Evolutionary conservation across 2,113 vertebrate species (phyloP), one percentile per base, ranked within the genome.

Genomic region (Mesoclemmys tuberculata): DNA sequence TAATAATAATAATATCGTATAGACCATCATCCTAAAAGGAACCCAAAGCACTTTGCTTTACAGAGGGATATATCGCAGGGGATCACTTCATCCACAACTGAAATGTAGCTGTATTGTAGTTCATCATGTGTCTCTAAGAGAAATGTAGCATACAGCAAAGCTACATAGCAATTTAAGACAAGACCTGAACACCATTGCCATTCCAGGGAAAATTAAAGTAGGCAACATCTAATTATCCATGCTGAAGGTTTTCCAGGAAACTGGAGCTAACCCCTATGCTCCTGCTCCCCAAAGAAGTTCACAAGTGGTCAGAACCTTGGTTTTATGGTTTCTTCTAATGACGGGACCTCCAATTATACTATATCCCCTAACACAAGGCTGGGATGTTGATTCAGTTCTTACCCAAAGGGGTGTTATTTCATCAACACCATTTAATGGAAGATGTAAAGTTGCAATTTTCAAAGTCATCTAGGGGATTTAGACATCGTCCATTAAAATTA

Each of bases 341-440:
- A 58, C 38, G 94, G 82, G 54, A 89, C 82, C 94, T 96, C n/a
- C 81, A 27, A 54, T 94, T 92, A 92, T 78, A 44, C 71, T 26
- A 44, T 44, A 22, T 75, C 22, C 41, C 22, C 22, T 75, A 95
- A 54, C 48, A 80, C 0, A 41, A 27, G 21, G 0, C 87, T 93
- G 89, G 87, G 95, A 94, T 96, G 96, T 96, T 93, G 90, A 91
- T 96, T 96, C 93, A 27, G 0, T 80, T 93, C 87, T 89, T 90
- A 93, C 94, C 96, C 94, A 94, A 92, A 87, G 93, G 95, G 87
- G 93, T 94, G 95, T 94, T 86, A 88, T 92, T 90, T 90, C 87
- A 94, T 85, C 82, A 80, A 86, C 86, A 89, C 51, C 80, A 80
- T 85, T 68, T 68, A 68, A n/a, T 94, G 38, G 21, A 75, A 38